phyloP scores from a whole-genome alignment of 2,888 invertebrate genomes.

The Xanthia icteritia region DNA sequence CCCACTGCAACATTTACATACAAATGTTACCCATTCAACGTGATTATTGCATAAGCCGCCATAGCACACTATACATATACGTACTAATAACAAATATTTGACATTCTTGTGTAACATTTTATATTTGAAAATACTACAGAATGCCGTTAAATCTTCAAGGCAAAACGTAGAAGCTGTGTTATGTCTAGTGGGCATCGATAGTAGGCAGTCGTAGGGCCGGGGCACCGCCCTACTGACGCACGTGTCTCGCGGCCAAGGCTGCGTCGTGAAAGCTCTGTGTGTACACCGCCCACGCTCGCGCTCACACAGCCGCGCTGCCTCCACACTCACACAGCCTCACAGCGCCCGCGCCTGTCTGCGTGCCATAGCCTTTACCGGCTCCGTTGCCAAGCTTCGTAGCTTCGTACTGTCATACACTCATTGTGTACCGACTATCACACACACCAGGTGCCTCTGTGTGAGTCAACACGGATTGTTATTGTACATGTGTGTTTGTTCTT shows the following conservation, averaged over 20 bases:
- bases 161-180: constrained; percentile 25
- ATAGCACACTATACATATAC: background rate
- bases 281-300: constrained; percentile 79
- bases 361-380: constrained; percentile 52
- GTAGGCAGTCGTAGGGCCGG: constrained; percentile 64
- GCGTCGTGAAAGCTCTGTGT: constrained; percentile 88
- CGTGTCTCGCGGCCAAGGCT: constrained; percentile 90
- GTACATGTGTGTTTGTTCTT: constrained; percentile 73
- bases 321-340: constrained; percentile 44
- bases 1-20: constrained; percentile 23
- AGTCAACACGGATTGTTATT: constrained; percentile 69
- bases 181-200: constrained; percentile 63
- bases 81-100: constrained; percentile 5
- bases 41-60: constrained; percentile 44
- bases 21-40: constrained; percentile 39
- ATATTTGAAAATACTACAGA: constrained; percentile 11
- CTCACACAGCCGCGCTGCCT: constrained; percentile 56
- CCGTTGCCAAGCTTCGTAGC: constrained; percentile 74
- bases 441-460: constrained; percentile 67
- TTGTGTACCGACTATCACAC: constrained; percentile 61
- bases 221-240: constrained; percentile 84
- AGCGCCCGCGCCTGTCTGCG: constrained; percentile 26
- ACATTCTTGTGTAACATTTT: constrained; percentile 28
- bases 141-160: constrained; percentile 29
- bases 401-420: constrained; percentile 61